Evolutionary conservation across 2,888 invertebrate genomes (phyloP).

Genomic region (Scaptomyza reducta): DNA sequence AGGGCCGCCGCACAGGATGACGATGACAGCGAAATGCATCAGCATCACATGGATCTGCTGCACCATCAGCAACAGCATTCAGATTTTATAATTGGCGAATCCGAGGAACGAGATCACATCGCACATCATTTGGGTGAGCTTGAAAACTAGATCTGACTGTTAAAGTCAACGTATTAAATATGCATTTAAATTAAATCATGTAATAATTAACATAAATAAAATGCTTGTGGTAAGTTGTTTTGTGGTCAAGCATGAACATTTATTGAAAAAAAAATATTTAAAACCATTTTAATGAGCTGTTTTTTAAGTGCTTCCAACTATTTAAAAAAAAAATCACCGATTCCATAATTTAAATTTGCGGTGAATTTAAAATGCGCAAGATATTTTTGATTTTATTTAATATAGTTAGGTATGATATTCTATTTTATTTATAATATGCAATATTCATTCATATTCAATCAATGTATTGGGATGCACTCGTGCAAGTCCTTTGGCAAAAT

Average conservation of each 20-base stretch:
- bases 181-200: not conserved
- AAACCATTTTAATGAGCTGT: not conserved
- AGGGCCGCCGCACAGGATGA: constrained; percentile 69
- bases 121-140: constrained; percentile 81
- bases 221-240: not conserved
- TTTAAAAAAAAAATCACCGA: no score
- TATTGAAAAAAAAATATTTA: not conserved
- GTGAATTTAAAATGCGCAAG: no score
- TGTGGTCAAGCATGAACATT: not conserved
- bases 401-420: no score
- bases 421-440: no score
- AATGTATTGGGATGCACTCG: constrained; percentile 1
- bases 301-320: not conserved
- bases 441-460: no score
- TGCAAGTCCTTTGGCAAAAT: constrained; percentile 15
- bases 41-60: constrained; percentile 68
- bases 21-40: constrained; percentile 64
- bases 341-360: no score
- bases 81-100: constrained; percentile 76
- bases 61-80: constrained; percentile 71
- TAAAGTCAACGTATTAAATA: not conserved
- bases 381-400: no score
- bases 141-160: no score
- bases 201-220: not conserved
- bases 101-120: constrained; percentile 81